Percentiles rank a stretch among this genome's conserved stretches.
phyloP scores from a whole-genome alignment of 2,113 vertebrate genomes.

The Leucoraja erinaceus region DNA sequence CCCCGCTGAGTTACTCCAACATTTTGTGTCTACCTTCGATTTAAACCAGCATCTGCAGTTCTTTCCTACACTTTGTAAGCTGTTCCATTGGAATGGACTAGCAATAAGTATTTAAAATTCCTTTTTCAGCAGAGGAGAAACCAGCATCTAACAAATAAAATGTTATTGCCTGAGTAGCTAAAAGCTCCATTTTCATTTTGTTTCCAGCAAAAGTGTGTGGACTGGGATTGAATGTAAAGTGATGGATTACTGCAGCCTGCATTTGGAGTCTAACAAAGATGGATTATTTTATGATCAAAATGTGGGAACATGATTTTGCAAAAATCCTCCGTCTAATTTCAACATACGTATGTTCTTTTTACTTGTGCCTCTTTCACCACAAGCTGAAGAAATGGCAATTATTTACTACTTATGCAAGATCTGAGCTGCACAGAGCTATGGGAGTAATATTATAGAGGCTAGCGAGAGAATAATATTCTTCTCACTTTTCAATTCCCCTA shows the following conservation, averaged over 20 bases:
- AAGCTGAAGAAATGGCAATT: background rate
- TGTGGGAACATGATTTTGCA: background rate
- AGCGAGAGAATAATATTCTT: background rate
- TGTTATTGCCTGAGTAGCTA: background rate
- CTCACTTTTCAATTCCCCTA: background rate
- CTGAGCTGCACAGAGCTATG: background rate
- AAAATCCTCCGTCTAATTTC: background rate
- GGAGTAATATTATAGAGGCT: background rate
- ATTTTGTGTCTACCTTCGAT: too few relatives aligned
- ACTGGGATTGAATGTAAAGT: background rate
- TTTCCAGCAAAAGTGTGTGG: background rate
- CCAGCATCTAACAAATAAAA: background rate
- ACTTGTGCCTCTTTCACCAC: background rate
- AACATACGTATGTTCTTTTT: background rate
- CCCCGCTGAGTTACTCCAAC: too few relatives aligned
- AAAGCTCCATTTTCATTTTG: background rate
- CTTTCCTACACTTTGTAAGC: background rate
- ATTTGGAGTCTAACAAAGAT: background rate
- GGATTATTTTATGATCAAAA: background rate
- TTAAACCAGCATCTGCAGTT: too few relatives aligned
- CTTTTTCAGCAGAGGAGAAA: background rate
- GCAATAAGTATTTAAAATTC: background rate
- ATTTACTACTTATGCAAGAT: background rate
- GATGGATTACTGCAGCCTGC: background rate
- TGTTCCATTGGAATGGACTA: background rate